Evolutionary conservation across 1,140 invertebrate species (phyloP).

Genomic region (Drosophila burlai): DNA sequence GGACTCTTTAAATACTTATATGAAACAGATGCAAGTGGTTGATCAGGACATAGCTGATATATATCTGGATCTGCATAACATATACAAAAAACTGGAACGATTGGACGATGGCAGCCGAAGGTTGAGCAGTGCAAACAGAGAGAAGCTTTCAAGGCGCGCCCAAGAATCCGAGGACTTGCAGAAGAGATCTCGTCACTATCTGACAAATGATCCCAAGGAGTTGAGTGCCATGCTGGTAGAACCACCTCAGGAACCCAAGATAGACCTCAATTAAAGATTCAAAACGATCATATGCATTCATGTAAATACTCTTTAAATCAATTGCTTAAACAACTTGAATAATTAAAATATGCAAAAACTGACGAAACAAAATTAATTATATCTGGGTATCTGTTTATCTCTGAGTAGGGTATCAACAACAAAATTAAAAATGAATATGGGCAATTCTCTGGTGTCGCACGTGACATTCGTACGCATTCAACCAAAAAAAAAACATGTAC

Average conservation of each 20-base stretch:
- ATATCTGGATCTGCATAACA: constrained; percentile 58
- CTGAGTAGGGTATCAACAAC: neutral
- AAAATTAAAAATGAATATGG: neutral
- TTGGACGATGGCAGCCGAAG: neutral
- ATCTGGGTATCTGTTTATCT: neutral
- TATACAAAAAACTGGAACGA: constrained; percentile 41
- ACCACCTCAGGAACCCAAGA: neutral
- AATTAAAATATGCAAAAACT: neutral
- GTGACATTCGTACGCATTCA: too few relatives aligned
- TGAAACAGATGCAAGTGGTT: constrained; percentile 4
- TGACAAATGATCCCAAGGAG: constrained; percentile 29
- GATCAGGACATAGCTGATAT: constrained; percentile 56
- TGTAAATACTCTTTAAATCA: neutral
- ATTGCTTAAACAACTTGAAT: neutral
- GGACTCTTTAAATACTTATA: constrained; percentile 1
- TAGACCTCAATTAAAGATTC: neutral
- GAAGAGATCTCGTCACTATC: constrained; percentile 27
- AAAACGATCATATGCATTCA: too few relatives aligned
- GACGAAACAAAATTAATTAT: neutral
- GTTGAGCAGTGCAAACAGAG: neutral
- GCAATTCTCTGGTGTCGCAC: too few relatives aligned
- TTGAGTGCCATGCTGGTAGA: constrained; percentile 11
- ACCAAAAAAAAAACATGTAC: too few relatives aligned
- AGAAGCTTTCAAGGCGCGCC: constrained; percentile 1
- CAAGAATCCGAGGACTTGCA: constrained; percentile 34